Conservation (phyloP, 1,140 invertebrate genomes). For the Diorhabda sublineata region DNA sequence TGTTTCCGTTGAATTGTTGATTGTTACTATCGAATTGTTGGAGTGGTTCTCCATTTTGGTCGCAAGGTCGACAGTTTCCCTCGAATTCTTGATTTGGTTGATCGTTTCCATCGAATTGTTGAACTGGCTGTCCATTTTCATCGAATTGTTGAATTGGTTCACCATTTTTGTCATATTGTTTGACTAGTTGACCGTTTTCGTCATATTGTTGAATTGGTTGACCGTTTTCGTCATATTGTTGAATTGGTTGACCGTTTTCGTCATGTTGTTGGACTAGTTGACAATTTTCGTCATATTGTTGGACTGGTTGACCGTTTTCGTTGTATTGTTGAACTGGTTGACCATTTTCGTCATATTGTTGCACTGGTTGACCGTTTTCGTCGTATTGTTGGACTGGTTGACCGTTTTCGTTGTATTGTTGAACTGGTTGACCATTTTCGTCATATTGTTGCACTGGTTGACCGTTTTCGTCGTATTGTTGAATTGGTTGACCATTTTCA, state of each 20-base stretch:
- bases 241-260: neutral
- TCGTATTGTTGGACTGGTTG: slow-evolving; percentile 31
- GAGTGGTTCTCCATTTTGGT: neutral
- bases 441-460: slow-evolving; percentile 12
- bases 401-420: slow-evolving; percentile 38
- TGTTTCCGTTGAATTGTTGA: slow-evolving; percentile 11
- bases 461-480: slow-evolving; percentile 18
- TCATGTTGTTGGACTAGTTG: neutral
- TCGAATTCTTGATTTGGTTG: neutral
- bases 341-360: slow-evolving; percentile 15
- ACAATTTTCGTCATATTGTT: slow-evolving; percentile 5
- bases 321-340: slow-evolving; percentile 14
- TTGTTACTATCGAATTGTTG: neutral
- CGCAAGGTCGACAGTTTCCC: slow-evolving; percentile 2
- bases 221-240: neutral
- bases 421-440: slow-evolving; percentile 25
- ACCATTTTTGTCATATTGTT: slow-evolving; percentile 34
- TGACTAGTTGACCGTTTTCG: slow-evolving; percentile 20
- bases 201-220: slow-evolving; percentile 15
- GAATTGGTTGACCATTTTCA: slow-evolving; percentile 23
- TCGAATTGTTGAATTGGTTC: slow-evolving; percentile 30
- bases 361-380: slow-evolving; percentile 22
- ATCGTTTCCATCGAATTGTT: slow-evolving; percentile 16
- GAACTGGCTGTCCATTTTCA: slow-evolving; percentile 22
- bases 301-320: slow-evolving; percentile 7